phyloP scores from a whole-genome alignment of 2,888 invertebrate genomes.

The Amaurobius ferox region DNA sequence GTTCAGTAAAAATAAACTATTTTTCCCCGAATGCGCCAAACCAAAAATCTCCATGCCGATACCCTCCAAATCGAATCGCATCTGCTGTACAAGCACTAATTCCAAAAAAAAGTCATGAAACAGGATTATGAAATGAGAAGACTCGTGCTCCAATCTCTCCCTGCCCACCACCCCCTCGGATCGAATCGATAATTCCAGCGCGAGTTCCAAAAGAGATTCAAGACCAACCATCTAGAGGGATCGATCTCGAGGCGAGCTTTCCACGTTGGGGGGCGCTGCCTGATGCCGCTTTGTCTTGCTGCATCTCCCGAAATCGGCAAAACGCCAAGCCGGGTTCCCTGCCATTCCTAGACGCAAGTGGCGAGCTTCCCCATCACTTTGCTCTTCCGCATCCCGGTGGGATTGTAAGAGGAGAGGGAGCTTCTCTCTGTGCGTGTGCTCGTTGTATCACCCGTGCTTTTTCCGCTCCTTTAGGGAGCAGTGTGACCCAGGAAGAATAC shows the following conservation, averaged over 20 bases:
- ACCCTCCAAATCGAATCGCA: too few relatives aligned
- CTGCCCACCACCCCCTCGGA: neutral
- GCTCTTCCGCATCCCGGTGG: conserved; percentile 61
- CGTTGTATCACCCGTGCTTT: neutral
- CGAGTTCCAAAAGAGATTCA: conserved; percentile 3
- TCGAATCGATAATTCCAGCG: conserved; percentile 10
- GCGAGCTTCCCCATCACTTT: conserved; percentile 1
- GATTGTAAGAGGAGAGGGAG: conserved; percentile 43
- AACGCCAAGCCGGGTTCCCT: conserved; percentile 2
- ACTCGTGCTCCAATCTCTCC: neutral
- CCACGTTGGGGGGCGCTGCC: conserved; percentile 2
- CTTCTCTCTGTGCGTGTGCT: neutral
- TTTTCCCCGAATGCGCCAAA: neutral
- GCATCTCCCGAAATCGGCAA: conserved; percentile 8
- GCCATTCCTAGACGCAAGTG: conserved; percentile 1
- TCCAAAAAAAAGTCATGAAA: neutral
- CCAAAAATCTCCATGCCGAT: neutral
- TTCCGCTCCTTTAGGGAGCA: neutral
- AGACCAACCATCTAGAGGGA: neutral
- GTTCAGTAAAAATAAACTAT: neutral
- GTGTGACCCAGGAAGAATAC: neutral
- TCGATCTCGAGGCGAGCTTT: neutral
- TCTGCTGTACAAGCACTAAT: too few relatives aligned
- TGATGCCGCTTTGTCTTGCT: neutral
- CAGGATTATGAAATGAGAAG: neutral